These are phyloP conservation scores for Xanthia togata DNA, from an alignment of 2,888 invertebrate species.

Conservation along the genomic window DNA sequence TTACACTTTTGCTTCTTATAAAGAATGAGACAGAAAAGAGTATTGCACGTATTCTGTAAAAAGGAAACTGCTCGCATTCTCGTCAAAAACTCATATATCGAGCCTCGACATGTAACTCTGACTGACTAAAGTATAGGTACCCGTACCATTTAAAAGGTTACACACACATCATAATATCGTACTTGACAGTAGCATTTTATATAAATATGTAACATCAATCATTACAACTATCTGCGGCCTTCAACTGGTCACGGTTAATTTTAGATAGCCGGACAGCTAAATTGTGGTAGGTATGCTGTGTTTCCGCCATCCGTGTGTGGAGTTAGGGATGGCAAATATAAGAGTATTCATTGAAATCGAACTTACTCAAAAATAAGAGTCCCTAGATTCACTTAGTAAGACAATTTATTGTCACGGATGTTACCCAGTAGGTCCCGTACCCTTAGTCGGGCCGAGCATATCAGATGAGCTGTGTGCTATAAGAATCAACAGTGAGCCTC, in stretches of 20 bases:
- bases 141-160: background rate
- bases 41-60: background rate
- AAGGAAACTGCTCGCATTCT: background rate
- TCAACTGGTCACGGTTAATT: constrained; percentile 53
- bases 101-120: constrained; percentile 27
- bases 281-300: constrained; percentile 37
- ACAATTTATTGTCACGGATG: background rate
- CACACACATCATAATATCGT: constrained; percentile 5
- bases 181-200: constrained; percentile 38
- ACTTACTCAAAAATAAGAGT: background rate
- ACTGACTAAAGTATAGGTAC: background rate
- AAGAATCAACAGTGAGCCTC: background rate
- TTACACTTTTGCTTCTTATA: background rate
- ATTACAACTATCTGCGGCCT: constrained; percentile 53
- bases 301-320: constrained; percentile 52
- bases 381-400: background rate
- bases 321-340: constrained; percentile 14
- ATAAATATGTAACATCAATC: constrained; percentile 61
- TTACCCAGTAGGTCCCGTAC: too few relatives aligned
- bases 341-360: background rate
- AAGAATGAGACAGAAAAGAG: background rate
- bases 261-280: constrained; percentile 49
- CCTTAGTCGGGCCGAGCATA: too few relatives aligned
- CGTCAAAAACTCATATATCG: background rate
- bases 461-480: background rate